phyloP scores from a whole-genome alignment of 2,113 vertebrate genomes.

The Petroica traversi region DNA sequence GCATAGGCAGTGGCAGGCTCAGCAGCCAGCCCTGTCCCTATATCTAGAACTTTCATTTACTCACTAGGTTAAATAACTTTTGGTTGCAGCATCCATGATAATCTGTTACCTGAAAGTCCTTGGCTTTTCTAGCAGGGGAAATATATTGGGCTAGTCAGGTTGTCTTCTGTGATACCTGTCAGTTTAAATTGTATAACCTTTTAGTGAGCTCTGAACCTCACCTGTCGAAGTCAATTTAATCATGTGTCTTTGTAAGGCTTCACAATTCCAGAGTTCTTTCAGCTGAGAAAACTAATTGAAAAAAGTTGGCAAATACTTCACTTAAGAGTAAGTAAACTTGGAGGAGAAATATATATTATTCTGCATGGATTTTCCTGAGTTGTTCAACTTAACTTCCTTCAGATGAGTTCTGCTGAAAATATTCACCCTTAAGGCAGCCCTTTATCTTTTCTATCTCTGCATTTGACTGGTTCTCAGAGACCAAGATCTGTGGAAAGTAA shows the following conservation, averaged over 20 bases:
- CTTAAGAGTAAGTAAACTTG: neutral
- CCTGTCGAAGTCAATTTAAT: slow-evolving; percentile 54
- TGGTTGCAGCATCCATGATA: neutral
- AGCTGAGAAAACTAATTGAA: slow-evolving; percentile 46
- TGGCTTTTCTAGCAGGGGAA: neutral
- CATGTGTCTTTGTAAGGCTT: neutral
- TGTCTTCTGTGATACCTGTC: slow-evolving; percentile 25
- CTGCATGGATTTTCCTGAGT: neutral
- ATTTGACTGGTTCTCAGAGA: slow-evolving; percentile 15
- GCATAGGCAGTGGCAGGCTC: neutral
- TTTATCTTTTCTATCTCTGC: neutral
- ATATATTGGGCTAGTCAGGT: slow-evolving; percentile 13
- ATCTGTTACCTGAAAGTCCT: neutral
- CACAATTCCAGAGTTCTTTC: slow-evolving; percentile 9
- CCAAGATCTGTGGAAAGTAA: slow-evolving; percentile 4
- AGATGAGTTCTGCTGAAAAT: neutral
- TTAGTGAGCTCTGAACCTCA: slow-evolving; percentile 43
- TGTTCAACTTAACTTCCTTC: neutral
- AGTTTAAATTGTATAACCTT: slow-evolving; percentile 33
- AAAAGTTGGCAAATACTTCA: neutral
- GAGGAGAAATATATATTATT: neutral
- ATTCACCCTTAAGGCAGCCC: neutral
- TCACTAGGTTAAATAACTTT: neutral
- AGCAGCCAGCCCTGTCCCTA: neutral
- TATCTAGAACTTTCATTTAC: neutral